A percentile compares a stretch with the other conserved stretches of the same genome.
Evolutionary conservation across 2,888 invertebrate species (phyloP).

Genomic region (Tipula vernalis): DNA sequence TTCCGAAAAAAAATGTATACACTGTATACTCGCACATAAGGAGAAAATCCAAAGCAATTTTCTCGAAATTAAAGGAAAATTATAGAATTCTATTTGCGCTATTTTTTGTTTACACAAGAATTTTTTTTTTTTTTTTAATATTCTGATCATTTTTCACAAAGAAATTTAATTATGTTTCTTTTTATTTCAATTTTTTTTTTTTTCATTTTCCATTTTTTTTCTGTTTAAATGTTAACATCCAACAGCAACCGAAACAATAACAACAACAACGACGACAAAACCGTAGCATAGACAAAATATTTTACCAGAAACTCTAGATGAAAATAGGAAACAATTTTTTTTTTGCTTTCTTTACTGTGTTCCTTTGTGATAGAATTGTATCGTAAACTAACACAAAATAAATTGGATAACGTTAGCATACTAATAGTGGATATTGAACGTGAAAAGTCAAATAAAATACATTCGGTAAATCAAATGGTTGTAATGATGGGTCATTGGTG

Average conservation of each 20-base stretch:
- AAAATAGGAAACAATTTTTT: background rate
- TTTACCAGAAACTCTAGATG: background rate
- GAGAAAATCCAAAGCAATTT: background rate
- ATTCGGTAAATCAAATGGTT: background rate
- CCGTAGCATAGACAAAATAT: background rate
- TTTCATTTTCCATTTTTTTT: background rate
- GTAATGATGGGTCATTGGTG: too few relatives aligned
- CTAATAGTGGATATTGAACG: background rate
- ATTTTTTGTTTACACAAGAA: background rate
- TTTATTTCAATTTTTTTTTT: background rate
- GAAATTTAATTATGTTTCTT: constrained; percentile 4
- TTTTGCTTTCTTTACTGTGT: background rate
- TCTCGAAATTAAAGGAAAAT: background rate
- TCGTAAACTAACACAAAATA: background rate
- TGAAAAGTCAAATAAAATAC: background rate
- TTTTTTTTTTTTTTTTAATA: background rate
- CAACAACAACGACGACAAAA: background rate
- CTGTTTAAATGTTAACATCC: background rate
- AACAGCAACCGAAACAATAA: background rate
- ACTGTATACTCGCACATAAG: background rate
- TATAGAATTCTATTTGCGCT: background rate
- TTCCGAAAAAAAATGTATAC: background rate
- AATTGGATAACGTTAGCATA: background rate
- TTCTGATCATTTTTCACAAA: background rate
- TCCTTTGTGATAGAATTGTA: background rate